These are phyloP conservation scores for Lordiphosa fenestrarum DNA, from an alignment of 2,888 invertebrate species.

Conservation along the genomic window DNA sequence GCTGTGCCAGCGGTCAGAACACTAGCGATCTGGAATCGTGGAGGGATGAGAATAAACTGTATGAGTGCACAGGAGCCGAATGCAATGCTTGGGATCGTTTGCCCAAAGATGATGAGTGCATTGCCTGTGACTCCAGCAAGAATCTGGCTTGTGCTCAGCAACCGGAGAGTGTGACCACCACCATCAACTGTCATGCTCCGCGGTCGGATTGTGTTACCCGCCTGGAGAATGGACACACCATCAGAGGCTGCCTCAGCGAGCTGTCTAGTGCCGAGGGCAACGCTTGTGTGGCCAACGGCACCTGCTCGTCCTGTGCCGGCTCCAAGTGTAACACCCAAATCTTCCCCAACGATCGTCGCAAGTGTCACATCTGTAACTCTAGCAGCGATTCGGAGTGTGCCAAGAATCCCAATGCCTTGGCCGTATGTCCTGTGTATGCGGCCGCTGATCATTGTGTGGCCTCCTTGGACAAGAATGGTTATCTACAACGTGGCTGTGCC, in stretches of 20 bases:
- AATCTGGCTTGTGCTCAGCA: slow-evolving; percentile 69
- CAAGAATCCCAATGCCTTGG: slow-evolving; percentile 38
- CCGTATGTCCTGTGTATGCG: slow-evolving; percentile 67
- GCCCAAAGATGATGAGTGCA: slow-evolving; percentile 57
- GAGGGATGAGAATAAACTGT: slow-evolving; percentile 58
- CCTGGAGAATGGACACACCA: slow-evolving; percentile 57
- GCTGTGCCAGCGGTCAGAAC: slow-evolving; percentile 69
- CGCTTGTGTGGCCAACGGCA: slow-evolving; percentile 53
- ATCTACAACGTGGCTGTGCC: slow-evolving; percentile 67
- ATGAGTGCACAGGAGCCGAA: slow-evolving; percentile 51
- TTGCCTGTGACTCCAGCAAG: slow-evolving; percentile 70
- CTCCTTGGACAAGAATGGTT: slow-evolving; percentile 17
- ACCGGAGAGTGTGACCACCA: slow-evolving; percentile 40
- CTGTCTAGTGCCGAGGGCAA: slow-evolving; percentile 43
- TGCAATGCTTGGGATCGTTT: slow-evolving; percentile 63
- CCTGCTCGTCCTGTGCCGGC: slow-evolving; percentile 63
- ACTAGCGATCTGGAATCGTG: slow-evolving; percentile 57
- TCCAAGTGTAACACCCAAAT: slow-evolving; percentile 67
- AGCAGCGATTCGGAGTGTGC: slow-evolving; percentile 44
- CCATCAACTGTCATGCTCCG: slow-evolving; percentile 53
- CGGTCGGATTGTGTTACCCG: slow-evolving; percentile 58
- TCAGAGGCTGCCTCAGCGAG: slow-evolving; percentile 65
- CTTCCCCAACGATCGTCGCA: slow-evolving; percentile 69
- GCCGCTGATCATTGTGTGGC: slow-evolving; percentile 65
- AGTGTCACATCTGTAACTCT: slow-evolving; percentile 75